These are phyloP conservation scores for Monodelphis domestica DNA, from an alignment of 2,797 vertebrate species.

Conservation along the genomic window DNA sequence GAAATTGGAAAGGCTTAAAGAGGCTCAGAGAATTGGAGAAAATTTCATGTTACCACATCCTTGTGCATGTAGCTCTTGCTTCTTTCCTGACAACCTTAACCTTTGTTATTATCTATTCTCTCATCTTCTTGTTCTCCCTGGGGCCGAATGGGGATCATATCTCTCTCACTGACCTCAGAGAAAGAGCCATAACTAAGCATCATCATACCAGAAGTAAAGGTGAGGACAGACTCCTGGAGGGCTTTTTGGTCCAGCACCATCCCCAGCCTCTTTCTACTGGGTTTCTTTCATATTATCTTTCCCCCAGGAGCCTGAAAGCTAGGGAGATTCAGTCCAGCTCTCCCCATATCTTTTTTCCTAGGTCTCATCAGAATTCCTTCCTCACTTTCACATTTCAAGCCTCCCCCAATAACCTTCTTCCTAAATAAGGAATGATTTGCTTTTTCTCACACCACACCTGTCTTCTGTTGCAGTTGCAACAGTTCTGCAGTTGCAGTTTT, in stretches of 20 bases:
- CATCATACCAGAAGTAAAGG: neutral
- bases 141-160: neutral
- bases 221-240: neutral
- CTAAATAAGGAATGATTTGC: neutral
- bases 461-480: no score
- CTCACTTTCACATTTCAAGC: neutral
- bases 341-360: neutral
- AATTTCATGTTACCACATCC: neutral
- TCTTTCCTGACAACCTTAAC: neutral
- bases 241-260: neutral
- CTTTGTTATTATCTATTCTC: neutral
- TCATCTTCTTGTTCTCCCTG: neutral
- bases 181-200: neutral
- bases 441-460: neutral
- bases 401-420: neutral
- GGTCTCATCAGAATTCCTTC: neutral
- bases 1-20: neutral
- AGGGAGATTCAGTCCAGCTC: neutral
- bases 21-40: neutral
- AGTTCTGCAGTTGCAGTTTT: neutral
- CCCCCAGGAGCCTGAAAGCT: neutral
- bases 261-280: neutral
- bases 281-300: neutral
- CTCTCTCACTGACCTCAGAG: neutral
- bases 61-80: neutral